Percentiles rank a stretch among this genome's conserved stretches.
Conservation (phyloP, 2,888 invertebrate genomes). For the Nomada fucata region DNA sequence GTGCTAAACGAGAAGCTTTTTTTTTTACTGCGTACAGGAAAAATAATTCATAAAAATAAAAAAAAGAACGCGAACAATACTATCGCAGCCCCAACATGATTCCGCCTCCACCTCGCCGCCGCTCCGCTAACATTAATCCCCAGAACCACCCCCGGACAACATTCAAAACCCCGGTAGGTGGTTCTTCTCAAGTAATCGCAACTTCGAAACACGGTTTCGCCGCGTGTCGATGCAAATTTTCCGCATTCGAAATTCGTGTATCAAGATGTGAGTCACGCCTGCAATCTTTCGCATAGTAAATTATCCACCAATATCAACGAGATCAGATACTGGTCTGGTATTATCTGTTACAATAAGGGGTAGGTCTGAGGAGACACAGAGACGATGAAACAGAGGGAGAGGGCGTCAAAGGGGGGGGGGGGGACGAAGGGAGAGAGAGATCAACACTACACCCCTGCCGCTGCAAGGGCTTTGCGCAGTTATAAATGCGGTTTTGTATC, state of each 20-base stretch:
- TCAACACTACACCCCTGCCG: constrained; percentile 40
- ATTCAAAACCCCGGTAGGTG: not conserved
- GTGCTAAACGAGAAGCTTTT: too few relatives aligned
- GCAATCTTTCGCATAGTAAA: constrained; percentile 74
- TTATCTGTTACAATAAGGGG: constrained; percentile 62
- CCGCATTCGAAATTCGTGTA: constrained; percentile 27
- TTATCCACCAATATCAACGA: constrained; percentile 74
- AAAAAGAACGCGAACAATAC: too few relatives aligned
- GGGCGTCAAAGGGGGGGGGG: not conserved
- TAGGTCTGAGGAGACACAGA: constrained; percentile 13
- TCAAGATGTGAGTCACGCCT: constrained; percentile 66
- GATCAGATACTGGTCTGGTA: constrained; percentile 74
- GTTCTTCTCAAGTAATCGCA: constrained; percentile 7
- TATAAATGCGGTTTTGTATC: constrained; percentile 81
- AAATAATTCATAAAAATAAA: too few relatives aligned
- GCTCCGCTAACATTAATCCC: too few relatives aligned
- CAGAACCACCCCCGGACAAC: not conserved
- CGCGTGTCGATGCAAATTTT: constrained; percentile 61
- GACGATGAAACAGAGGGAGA: constrained; percentile 15
- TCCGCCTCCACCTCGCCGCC: not conserved
- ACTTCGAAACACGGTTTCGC: too few relatives aligned
- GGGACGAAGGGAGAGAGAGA: constrained; percentile 23
- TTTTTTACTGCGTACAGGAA: too few relatives aligned
- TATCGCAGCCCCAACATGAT: too few relatives aligned
- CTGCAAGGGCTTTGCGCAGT: constrained; percentile 73